These are phyloP conservation scores for Globodera ellingtonae DNA, from an alignment of 1,140 invertebrate genomes.

Conservation along the genomic window DNA sequence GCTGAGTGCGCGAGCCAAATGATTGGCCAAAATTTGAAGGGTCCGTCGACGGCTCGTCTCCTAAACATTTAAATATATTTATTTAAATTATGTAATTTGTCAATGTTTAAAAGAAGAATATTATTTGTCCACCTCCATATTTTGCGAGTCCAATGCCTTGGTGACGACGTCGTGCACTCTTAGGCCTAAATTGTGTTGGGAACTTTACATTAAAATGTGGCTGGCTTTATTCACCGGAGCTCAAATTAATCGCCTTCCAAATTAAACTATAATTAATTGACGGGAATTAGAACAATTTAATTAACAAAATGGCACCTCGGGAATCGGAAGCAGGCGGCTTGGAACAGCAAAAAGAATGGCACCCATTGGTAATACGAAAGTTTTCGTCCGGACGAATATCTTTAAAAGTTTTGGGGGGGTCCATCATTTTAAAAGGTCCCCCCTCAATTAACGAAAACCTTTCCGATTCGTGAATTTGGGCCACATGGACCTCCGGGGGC, in stretches of 20 bases:
- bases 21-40: constrained; percentile 52
- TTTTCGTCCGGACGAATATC: constrained; percentile 53
- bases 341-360: constrained; percentile 66
- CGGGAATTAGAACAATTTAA: constrained; percentile 41
- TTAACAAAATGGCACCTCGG: constrained; percentile 66
- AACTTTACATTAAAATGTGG: constrained; percentile 25
- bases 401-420: neutral
- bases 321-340: constrained; percentile 67
- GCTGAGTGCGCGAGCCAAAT: constrained; percentile 53
- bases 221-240: constrained; percentile 13
- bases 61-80: constrained; percentile 40
- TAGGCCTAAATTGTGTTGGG: constrained; percentile 40
- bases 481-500: constrained; percentile 55
- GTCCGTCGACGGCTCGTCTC: constrained; percentile 52
- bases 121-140: constrained; percentile 19
- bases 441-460: constrained; percentile 3
- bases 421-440: no score
- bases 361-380: constrained; percentile 66
- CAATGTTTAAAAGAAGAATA: neutral
- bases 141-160: constrained; percentile 52
- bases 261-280: constrained; percentile 24
- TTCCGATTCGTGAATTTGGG: constrained; percentile 46
- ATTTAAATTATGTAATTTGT: neutral
- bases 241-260: constrained; percentile 33
- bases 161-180: constrained; percentile 61